Conservation (phyloP, 2,888 invertebrate species). For the Lingula anatina region DNA sequence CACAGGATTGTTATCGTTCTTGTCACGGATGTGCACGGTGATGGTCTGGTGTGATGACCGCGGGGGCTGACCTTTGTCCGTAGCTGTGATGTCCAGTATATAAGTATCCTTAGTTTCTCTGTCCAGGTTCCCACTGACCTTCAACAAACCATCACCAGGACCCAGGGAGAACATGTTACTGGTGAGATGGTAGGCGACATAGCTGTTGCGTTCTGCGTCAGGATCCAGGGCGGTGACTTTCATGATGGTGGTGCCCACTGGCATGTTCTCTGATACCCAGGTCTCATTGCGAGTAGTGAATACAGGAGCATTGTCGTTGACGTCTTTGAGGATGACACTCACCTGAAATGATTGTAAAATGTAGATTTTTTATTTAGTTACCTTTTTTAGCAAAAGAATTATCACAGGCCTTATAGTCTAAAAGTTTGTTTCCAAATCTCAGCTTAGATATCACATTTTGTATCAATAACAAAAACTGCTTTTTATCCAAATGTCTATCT, state of each 20-base stretch:
- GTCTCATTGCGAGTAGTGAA: conserved; percentile 76
- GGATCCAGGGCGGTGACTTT: conserved; percentile 79
- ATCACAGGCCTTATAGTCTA: not conserved
- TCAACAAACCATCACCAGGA: conserved; percentile 77
- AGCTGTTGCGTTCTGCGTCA: conserved; percentile 73
- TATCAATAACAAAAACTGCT: too few species aligned
- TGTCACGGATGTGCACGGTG: conserved; percentile 25
- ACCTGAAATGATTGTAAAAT: conserved; percentile 61
- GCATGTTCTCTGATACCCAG: conserved; percentile 60
- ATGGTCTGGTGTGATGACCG: conserved; percentile 18
- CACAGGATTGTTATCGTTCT: conserved; percentile 35
- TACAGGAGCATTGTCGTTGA: conserved; percentile 87
- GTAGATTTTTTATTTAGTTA: not conserved
- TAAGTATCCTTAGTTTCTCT: conserved; percentile 54
- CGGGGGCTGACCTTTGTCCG: conserved; percentile 30
- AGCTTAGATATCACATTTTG: too few species aligned
- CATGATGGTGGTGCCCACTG: conserved; percentile 76
- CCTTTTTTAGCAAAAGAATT: not conserved
- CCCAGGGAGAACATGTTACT: conserved; percentile 72
- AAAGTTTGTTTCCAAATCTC: too few species aligned
- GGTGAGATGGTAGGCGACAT: conserved; percentile 64
- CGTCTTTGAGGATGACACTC: conserved; percentile 73
- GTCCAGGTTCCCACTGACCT: conserved; percentile 81
- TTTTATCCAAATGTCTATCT: too few species aligned
- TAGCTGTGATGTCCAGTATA: conserved; percentile 28